Conservation (phyloP, 2,113 vertebrate genomes). For the Rutilus rutilus region DNA sequence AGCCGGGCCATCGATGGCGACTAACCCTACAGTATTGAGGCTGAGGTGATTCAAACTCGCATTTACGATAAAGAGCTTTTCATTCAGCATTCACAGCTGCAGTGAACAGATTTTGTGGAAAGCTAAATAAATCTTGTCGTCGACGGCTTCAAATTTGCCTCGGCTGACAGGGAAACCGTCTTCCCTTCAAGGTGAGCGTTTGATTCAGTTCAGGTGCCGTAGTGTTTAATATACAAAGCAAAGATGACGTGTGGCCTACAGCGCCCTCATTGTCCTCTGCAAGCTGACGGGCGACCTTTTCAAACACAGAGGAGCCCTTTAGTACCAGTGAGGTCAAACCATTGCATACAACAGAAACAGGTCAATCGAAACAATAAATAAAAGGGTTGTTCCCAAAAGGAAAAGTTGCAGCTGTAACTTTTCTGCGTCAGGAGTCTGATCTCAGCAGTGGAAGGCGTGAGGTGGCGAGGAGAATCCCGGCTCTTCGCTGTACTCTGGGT, state of each 20-base stretch:
- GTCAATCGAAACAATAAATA: conserved; percentile 54
- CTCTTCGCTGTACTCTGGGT: conserved; percentile 84
- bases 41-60: conserved; percentile 50
- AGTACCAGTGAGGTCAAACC: conserved; percentile 54
- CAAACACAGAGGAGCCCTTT: conserved; percentile 50
- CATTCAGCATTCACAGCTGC: conserved; percentile 34
- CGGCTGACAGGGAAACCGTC: not conserved
- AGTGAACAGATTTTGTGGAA: not conserved
- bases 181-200: not conserved
- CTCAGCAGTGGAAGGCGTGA: conserved; percentile 21
- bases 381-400: conserved; percentile 45
- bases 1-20: not conserved
- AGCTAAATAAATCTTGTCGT: conserved; percentile 15
- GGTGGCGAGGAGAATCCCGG: conserved; percentile 67
- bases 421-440: conserved; percentile 28
- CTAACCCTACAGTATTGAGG: conserved; percentile 47
- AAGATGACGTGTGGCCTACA: conserved; percentile 3
- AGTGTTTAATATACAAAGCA: conserved; percentile 40
- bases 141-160: not conserved
- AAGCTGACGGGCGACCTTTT: conserved; percentile 23
- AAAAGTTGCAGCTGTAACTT: conserved; percentile 29
- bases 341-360: conserved; percentile 50
- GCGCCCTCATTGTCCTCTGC: conserved; percentile 8
- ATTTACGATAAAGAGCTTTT: conserved; percentile 37
- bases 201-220: conserved; percentile 33